A percentile compares a stretch with the other conserved stretches of the same genome.
phyloP scores from a whole-genome alignment of 2,797 vertebrate species.

The Anguilla megastoma region DNA sequence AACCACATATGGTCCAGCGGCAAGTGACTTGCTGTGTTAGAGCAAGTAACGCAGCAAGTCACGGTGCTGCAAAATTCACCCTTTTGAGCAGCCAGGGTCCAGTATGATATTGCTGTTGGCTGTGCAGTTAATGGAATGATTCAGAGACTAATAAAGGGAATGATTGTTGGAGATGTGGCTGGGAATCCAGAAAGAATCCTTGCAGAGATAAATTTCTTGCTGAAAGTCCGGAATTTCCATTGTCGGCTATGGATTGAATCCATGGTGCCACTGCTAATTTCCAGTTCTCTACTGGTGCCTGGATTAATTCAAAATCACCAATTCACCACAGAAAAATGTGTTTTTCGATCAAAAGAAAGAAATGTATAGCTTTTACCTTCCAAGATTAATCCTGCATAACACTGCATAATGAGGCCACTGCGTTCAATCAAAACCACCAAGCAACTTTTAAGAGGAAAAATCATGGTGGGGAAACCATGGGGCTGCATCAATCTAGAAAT shows the following conservation, averaged over 20 bases:
- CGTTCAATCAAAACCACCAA: background rate
- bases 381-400: background rate
- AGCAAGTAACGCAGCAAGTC: background rate
- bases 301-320: slow-evolving; percentile 4
- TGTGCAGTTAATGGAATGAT: background rate
- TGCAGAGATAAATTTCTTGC: background rate
- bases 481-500: background rate
- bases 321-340: background rate
- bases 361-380: background rate
- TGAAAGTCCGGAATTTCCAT: background rate
- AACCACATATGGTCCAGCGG: background rate
- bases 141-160: background rate
- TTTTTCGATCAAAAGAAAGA: background rate
- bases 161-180: background rate
- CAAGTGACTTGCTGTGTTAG: background rate
- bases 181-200: background rate
- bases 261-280: background rate
- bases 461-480: background rate
- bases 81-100: slow-evolving; percentile 2
- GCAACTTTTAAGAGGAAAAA: background rate
- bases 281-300: background rate
- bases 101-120: slow-evolving; percentile 7
- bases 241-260: background rate
- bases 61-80: background rate
- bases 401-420: background rate